Evolutionary conservation across 2,888 invertebrate species (phyloP).

Genomic region (Pecten maximus): DNA sequence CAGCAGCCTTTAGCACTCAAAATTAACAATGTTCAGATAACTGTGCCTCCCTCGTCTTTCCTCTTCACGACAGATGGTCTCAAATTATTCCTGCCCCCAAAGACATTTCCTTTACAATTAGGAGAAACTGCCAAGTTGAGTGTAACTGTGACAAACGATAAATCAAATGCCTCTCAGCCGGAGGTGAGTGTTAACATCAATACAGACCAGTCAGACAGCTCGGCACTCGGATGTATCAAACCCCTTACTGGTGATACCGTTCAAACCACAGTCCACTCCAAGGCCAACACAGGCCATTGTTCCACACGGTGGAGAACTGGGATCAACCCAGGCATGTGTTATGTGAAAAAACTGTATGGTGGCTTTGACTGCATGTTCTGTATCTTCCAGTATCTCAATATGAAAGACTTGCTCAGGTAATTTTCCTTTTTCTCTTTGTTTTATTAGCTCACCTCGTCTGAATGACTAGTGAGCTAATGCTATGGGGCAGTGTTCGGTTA

Average conservation of each 20-base stretch:
- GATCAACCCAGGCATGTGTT: slow-evolving; percentile 57
- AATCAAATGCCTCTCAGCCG: slow-evolving; percentile 41
- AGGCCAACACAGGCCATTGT: not conserved
- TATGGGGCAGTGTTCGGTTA: no score
- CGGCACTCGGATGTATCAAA: not conserved
- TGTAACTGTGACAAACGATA: slow-evolving; percentile 64
- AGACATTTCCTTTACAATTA: slow-evolving; percentile 69
- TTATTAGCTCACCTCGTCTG: no score
- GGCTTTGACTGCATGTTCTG: slow-evolving; percentile 75
- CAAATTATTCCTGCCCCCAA: slow-evolving; percentile 77
- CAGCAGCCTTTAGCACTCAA: slow-evolving; percentile 74
- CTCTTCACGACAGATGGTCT: slow-evolving; percentile 71
- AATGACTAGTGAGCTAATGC: no score
- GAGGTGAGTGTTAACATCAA: slow-evolving; percentile 47
- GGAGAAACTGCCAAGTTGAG: slow-evolving; percentile 64
- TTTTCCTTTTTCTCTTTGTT: not conserved
- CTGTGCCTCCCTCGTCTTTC: slow-evolving; percentile 77
- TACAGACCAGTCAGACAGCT: not conserved
- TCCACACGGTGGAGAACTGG: slow-evolving; percentile 37
- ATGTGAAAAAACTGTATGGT: slow-evolving; percentile 71
- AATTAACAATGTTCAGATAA: slow-evolving; percentile 73
- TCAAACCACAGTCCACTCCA: not conserved
- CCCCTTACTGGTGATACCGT: not conserved
- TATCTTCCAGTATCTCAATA: slow-evolving; percentile 72
- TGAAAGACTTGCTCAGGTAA: slow-evolving; percentile 74